Evolutionary conservation across 2,888 invertebrate species (phyloP), one percentile per base, ranked within the genome.

Genomic region (Cryptophagus acutangulus): DNA sequence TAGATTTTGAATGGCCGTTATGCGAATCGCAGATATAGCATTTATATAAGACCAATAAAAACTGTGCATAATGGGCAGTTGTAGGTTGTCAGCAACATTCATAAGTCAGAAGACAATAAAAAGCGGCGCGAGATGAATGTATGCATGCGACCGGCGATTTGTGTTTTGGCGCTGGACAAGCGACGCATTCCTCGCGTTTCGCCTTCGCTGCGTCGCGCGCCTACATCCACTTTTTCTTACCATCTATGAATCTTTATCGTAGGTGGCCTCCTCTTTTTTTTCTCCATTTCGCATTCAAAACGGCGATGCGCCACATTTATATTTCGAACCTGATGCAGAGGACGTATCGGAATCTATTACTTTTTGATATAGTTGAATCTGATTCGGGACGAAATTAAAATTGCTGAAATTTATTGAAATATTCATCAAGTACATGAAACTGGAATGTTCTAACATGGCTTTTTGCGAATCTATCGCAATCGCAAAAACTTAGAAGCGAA

Each of bases 161-260:
- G 66, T 67, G 66, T 66, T 67, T 67, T 67, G 65, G 66, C 67
- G 67, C 66, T 66, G 63, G 52, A 35, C 55, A 55, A 59, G 65
- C 65, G 63, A 65, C 63, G 67, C 64, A 63, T 66, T 66, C 65
- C 63, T 57, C 62, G 62, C 64, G 63, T 58, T 56, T 51, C 46
- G 51, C 51, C 49, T 51, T 51, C 53, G 57, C 51, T 45, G 48
- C 53, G 54, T 56, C 57, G 58, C 59, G 58, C 60, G 60, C 55
- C 58, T 55, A 38, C 39, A 44, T 41, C 48, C 51, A 36, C 52
- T 62, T 61, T 62, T 59, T 57, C 12, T 36, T 16, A 14, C 10
- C 5, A 28, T 12, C 5, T n/a, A n/a, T 6, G 28, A 28, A 17
- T 46, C 45, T 45, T 43, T 47, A 54, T 58, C 49, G 62, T 63